Base-by-base conservation (phyloP, 2,113 vertebrate species). In the Geothlypis trichas region DNA sequence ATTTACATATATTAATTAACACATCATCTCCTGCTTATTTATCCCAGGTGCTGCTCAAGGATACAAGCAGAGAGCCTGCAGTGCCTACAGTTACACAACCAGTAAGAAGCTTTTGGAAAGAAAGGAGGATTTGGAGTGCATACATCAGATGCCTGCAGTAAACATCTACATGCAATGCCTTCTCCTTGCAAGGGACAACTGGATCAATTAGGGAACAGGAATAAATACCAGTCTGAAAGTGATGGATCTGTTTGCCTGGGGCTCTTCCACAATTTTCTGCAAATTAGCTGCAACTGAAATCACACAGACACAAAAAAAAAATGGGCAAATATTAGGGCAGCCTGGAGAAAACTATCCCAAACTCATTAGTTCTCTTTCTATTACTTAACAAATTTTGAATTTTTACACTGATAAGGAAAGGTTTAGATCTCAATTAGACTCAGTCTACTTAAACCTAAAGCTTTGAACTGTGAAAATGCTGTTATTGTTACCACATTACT, bases 241-340 rank as follows among this genome's bases (percentile, higher is more conserved):
- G 98, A 99, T 99, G 91, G 99, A 99, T 98, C 98, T 98, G 97
- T 99, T 99, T 92, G 98, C 97, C 97, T 99, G 99, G 97, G 99
- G 99, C 96, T 99, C 99, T 94, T 99, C 99, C 77, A 99, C 99
- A 98, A 99, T 99, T 98, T 99, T 99, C 98, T 99, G 99, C 98
- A 99, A 98, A 98, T 99, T 99, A 96, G 99, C 99, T 97, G 99
- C 99, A 98, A 99, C 99, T 99, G 97, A 89, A 98, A 98, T 83
- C 61, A 98, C 15, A 97, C 63, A 96, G 92, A 98, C 49, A 95
- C 3, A 20, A 54, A 84, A 46, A 46, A 71, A 89, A 84, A 84
- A 47, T 4, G 46, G 84, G 87, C 20, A 97, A 90, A 63, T 61
- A 88, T 91, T 92, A 96, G 55, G 49, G 59, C 41, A 80, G 83